Evolutionary conservation across 1,140 invertebrate species (phyloP), one percentile per base, ranked within the genome.

Genomic region (Drosophila pectinifera): DNA sequence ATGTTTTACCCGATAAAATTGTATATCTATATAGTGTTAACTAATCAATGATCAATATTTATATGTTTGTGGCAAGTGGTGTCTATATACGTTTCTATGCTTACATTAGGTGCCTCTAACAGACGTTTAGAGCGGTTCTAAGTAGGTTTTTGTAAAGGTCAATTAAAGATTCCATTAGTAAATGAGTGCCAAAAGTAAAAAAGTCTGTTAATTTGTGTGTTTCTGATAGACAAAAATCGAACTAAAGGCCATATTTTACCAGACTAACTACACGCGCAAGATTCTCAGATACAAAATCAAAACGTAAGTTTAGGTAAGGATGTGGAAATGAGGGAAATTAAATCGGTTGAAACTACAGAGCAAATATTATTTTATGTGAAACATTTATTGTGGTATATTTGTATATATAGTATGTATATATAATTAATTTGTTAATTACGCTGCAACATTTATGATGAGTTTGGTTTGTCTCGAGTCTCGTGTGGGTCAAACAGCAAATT

Each of bases 351-450:
- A 61, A 86, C 83, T 86, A 86, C 83, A 83, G 73, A 79, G 41
- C 64, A 80, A 76, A 78, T 51, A 36, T 67, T 72, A 75, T 72
- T 83, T 78, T 83, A 78, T 83, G 80, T 82, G 80, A 83, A 83
- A 83, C 75, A 83, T 83, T 83, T 83, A 83, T 83, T 83, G 54
- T 75, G 80, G 57, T 83, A 83, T 82, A 62, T 57, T 62, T 80
- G 51, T 65, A 38, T 77, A 57, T 67, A 67, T 49, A 68, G 38
- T 77, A 62, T 70, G 24, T 70, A 56, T 80, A 54, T 80, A 72
- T 76, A 70, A 70, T 70, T 70, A 55, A 48, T 62, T 61, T 78
- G 72, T 69, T 56, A 53, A 78, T 51, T 84, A 63, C 59, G 83
- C 69, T 65, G 69, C 63, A 80, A 79, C 75, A 73, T 55, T 83